Conservation (phyloP, 1,140 invertebrate species). For the Pogonognathellus flavescens region DNA sequence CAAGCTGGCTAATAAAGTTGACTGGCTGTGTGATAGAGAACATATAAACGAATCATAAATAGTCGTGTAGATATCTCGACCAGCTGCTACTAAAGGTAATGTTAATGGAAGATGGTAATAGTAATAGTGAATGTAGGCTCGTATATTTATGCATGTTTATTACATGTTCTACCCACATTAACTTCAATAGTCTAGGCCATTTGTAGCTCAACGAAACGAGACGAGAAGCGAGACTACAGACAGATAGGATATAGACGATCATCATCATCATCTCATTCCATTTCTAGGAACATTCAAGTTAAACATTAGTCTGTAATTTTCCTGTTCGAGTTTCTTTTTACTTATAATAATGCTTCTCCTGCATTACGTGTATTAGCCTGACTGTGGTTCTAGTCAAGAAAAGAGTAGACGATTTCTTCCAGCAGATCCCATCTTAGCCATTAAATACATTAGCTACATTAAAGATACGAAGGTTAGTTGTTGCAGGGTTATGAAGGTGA, state of each 20-base stretch:
- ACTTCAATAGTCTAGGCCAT: conserved; percentile 48
- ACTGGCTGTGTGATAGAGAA: conserved; percentile 32
- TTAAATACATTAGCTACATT: conserved; percentile 56
- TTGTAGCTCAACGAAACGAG: conserved; percentile 35
- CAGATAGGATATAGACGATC: conserved; percentile 7
- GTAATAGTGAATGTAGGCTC: conserved; percentile 48
- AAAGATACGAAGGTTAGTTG: conserved; percentile 47
- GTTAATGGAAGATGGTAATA: conserved; percentile 40
- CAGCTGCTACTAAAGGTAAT: conserved; percentile 45
- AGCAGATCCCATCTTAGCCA: conserved; percentile 50
- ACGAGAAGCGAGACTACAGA: conserved; percentile 21
- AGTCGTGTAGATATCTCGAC: conserved; percentile 23
- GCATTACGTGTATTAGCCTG: conserved; percentile 20
- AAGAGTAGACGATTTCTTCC: conserved; percentile 29
- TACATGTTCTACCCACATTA: conserved; percentile 50
- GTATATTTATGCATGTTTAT: conserved; percentile 49
- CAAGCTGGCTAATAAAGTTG: conserved; percentile 35
- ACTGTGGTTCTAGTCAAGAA: not conserved
- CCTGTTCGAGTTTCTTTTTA: conserved; percentile 32
- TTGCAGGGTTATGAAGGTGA: conserved; percentile 28
- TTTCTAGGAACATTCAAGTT: conserved; percentile 45
- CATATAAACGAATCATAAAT: conserved; percentile 23
- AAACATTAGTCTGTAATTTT: conserved; percentile 49
- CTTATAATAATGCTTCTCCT: not conserved
- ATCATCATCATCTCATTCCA: conserved; percentile 41